Percentiles rank a stretch among this genome's conserved stretches.
phyloP scores from a whole-genome alignment of 2,888 invertebrate species.

The Papilio gigon region DNA sequence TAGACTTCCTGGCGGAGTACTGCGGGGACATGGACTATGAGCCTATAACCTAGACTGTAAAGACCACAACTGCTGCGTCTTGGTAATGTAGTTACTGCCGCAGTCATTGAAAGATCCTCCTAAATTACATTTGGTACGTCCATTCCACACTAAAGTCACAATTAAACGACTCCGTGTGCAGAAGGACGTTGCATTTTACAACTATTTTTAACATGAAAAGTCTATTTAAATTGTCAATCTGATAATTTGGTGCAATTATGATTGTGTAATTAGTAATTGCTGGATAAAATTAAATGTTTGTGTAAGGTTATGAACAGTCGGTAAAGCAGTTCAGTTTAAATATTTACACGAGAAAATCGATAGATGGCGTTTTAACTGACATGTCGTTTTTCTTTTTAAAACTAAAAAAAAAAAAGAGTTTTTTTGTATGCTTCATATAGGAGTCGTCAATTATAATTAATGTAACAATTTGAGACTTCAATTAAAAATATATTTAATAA shows the following conservation, averaged over 20 bases:
- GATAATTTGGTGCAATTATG: not conserved
- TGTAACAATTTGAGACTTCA: not conserved
- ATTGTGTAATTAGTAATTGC: not conserved
- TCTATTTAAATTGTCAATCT: not conserved
- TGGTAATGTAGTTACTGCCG: not conserved
- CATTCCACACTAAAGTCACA: not conserved
- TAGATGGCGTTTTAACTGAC: constrained; percentile 4
- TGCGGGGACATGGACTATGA: constrained; percentile 74
- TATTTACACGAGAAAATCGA: not conserved
- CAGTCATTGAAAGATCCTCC: not conserved
- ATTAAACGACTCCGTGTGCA: not conserved
- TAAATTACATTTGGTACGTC: not conserved
- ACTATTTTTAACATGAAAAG: not conserved
- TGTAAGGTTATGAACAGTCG: not conserved
- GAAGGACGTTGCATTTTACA: not conserved
- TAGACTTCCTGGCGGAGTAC: constrained; percentile 74
- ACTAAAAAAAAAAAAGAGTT: no score
- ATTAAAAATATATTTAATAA: not conserved
- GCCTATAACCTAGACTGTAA: constrained; percentile 44
- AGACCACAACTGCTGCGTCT: not conserved
- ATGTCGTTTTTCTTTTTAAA: no score
- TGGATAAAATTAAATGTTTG: not conserved
- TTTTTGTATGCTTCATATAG: not conserved
- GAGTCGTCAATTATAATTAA: constrained; percentile 1
- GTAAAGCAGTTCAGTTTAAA: not conserved